Conservation (phyloP, 2,888 invertebrate species). For the Epinotia brunnichana region DNA sequence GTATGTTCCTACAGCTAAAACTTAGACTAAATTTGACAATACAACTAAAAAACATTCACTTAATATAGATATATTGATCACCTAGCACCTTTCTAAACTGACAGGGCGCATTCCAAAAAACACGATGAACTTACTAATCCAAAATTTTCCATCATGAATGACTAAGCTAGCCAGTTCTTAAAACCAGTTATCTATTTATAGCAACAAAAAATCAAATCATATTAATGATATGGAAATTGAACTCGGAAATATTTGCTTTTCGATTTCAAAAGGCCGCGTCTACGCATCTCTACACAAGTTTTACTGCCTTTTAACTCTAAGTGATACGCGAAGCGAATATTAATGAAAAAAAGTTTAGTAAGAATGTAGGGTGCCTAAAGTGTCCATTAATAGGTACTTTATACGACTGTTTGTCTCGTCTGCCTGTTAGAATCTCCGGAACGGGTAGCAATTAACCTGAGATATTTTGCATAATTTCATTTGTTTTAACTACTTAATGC, state of each 20-base stretch:
- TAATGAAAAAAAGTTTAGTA: neutral
- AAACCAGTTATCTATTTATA: constrained; percentile 34
- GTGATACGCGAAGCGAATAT: neutral
- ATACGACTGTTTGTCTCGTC: neutral
- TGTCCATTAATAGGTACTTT: constrained; percentile 3
- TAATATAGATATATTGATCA: neutral
- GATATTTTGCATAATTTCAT: constrained; percentile 1
- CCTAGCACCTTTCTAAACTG: constrained; percentile 24
- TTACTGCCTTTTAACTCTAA: neutral
- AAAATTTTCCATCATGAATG: constrained; percentile 30
- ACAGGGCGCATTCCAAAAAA: constrained; percentile 14
- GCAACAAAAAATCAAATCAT: neutral
- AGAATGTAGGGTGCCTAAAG: neutral
- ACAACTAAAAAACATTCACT: too few relatives aligned
- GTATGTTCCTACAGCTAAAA: too few relatives aligned
- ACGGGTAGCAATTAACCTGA: neutral
- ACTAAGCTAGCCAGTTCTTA: neutral
- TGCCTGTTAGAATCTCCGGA: neutral
- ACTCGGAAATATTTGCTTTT: neutral
- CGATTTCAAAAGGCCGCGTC: neutral
- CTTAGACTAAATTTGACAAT: too few relatives aligned
- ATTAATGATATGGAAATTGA: constrained; percentile 25
- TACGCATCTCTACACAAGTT: neutral
- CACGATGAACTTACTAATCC: neutral
- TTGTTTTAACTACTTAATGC: neutral